Evolutionary conservation across 1,140 invertebrate species (phyloP), one percentile per base, ranked within the genome.

Genomic region (Platyura marginata): DNA sequence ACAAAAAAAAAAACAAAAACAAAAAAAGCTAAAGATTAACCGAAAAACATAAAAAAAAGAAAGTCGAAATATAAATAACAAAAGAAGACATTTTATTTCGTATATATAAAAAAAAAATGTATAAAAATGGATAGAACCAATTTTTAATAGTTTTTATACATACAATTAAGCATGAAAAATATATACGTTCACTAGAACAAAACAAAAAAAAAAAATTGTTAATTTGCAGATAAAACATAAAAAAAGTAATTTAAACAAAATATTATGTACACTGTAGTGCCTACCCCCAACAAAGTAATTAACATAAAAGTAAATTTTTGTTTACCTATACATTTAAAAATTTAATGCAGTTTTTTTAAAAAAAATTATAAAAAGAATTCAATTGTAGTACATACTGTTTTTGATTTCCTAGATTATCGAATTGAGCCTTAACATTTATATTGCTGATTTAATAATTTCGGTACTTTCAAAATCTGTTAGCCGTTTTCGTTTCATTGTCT

Each of bases 211-310:
- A 36, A 18, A 5, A 36, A 38, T 18, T 19, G 18, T 40, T 18
- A 40, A 21, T 40, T 40, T 40, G 19, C 11, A 40, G 18, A 40
- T 6, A 10, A 40, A 41, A 29, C 10, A 41, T 16, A 32, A 29
- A 41, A 41, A 19, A 18, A 29, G 13, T 32, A 33, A 41, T 21
- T n/a, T 40, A 40, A 22, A 40, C 5, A 40, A 40, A 40, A 40
- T 40, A 22, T 21, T 40, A 23, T 21, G 21, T 44, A 56, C 52
- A 56, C 54, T 56, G 54, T 56, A 56, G 54, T 56, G 54, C 54
- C 54, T 56, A 56, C 49, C 52, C 52, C 51, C 51, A 49, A 45
- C 44, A 43, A n/a, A 18, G 13, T 15, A 36, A 20, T 22, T 46
- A 53, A 45, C n/a, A 42, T 18, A 32, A 45, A 35, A 15, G 49